phyloP scores from a whole-genome alignment of 2,797 vertebrate genomes.

The Ispidina picta region DNA sequence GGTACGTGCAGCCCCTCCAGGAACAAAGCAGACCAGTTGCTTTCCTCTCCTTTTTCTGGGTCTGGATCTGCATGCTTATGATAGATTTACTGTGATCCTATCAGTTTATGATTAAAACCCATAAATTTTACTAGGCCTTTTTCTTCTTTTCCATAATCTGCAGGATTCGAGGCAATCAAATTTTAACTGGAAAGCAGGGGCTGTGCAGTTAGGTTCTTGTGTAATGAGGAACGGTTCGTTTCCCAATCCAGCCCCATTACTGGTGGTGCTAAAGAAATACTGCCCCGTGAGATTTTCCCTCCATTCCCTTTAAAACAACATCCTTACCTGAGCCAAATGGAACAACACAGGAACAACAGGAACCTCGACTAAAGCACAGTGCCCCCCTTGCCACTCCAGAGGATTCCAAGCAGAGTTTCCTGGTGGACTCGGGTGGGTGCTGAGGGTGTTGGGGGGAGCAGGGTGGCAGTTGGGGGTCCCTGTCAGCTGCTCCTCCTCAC shows the following conservation, averaged over 20 bases:
- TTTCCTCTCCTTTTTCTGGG: background rate
- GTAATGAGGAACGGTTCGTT: background rate
- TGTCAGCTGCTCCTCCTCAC: background rate
- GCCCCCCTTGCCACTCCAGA: background rate
- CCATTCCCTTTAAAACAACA: conserved; percentile 8
- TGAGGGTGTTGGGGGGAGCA: background rate
- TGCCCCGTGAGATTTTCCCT: conserved; percentile 9
- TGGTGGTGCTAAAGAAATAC: conserved; percentile 32
- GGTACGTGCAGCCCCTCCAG: background rate
- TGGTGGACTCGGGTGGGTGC: rapidly evolving
- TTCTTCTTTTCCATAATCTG: conserved; percentile 50
- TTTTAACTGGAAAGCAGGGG: conserved; percentile 26
- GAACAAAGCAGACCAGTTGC: background rate
- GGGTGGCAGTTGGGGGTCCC: background rate
- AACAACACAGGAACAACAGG: background rate
- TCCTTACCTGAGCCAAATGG: background rate
- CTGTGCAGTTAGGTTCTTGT: background rate
- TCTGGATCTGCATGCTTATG: background rate
- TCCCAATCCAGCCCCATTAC: conserved; percentile 4
- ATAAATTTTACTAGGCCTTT: conserved; percentile 57
- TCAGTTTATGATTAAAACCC: conserved; percentile 59
- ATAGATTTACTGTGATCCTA: conserved; percentile 52
- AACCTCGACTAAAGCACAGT: background rate
- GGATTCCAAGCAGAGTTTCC: background rate
- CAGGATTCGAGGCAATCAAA: conserved; percentile 53